Base-by-base conservation (phyloP, 2,888 invertebrate species). In the Eupithecia pulchellata region DNA sequence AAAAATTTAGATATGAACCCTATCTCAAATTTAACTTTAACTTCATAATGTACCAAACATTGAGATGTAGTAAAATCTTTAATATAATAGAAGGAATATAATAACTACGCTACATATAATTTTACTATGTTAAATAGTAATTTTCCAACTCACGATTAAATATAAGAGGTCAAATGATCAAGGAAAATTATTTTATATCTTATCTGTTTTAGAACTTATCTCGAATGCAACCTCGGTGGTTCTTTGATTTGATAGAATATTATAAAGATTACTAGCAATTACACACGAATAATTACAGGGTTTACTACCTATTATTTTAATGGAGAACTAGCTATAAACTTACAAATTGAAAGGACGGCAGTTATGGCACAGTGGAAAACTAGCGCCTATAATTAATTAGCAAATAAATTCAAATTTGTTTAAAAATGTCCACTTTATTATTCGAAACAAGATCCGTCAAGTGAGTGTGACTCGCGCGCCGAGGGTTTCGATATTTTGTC, bases 251-350 rank as follows among this genome's bases (percentile, higher is more conserved):
- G 42, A 25, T 47, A 66, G n/a, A 62, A 57, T 55, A 17, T 47
- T 25, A 52, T 61, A 66, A 63, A 65, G 60, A 34, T 29, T 14
- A 66, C 66, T 25, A 8, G 61, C 47, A 64, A 66, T 63, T 83
- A 80, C 71, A 66, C 42, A 27, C 13, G 27, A 34, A 39, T 66
- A 64, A 64, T 66, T 71, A 64, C 30, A 58, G 30, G 20, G 27
- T 63, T 63, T 63, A 66, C 61, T 57, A 17, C 17, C 63, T 55
- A 47, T 63, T 58, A 68, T 66, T 63, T 66, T 65, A 58, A 72
- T 65, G 47, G 30, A 36, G 42, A 63, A 68, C 58, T 39, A 36
- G 47, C 66, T 30, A 58, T 70, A 63, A 57, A 63, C 25, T 47
- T 60, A n/a, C 32, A 39, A 61, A 65, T 55, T 61, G 60, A 30